These are phyloP conservation scores for Aramus guarauna DNA, from an alignment of 2,113 vertebrate species.

Conservation along the genomic window DNA sequence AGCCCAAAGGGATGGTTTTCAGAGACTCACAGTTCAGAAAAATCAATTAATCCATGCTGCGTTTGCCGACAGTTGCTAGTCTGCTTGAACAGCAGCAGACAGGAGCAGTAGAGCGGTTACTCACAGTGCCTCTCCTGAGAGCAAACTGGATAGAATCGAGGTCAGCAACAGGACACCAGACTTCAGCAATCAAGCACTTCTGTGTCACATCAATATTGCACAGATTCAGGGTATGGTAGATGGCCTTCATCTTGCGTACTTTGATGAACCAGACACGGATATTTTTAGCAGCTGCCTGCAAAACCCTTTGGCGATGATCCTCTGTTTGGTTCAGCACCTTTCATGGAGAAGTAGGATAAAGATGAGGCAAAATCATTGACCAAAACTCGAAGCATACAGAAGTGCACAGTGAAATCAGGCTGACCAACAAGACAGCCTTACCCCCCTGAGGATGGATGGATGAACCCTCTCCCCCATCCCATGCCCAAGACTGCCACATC, in stretches of 20 bases:
- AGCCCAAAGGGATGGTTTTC: not conserved
- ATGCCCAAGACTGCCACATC: not conserved
- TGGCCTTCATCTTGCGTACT: conserved; percentile 98
- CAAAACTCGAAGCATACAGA: not conserved
- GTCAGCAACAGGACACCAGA: conserved; percentile 96
- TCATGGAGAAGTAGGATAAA: not conserved
- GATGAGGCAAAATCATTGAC: not conserved
- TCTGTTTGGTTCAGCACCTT: conserved; percentile 98
- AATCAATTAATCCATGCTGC: not conserved
- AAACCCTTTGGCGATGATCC: conserved; percentile 93
- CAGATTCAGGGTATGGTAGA: conserved; percentile 97
- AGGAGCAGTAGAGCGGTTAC: conserved; percentile 17
- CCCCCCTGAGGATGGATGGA: not conserved
- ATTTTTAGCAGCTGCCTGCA: conserved; percentile 94
- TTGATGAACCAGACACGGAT: conserved; percentile 98
- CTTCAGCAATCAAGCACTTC: conserved; percentile 97
- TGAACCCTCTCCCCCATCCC: not conserved
- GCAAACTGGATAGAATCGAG: conserved; percentile 98
- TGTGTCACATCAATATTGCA: conserved; percentile 99
- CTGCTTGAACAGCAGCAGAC: not conserved
- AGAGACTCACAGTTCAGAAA: not conserved
- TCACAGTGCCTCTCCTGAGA: conserved; percentile 94
- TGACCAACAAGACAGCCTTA: not conserved
- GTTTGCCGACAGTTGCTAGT: not conserved
- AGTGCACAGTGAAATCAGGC: accelerated